phyloP scores from a whole-genome alignment of 2,797 vertebrate genomes.

The Chelmon rostratus region DNA sequence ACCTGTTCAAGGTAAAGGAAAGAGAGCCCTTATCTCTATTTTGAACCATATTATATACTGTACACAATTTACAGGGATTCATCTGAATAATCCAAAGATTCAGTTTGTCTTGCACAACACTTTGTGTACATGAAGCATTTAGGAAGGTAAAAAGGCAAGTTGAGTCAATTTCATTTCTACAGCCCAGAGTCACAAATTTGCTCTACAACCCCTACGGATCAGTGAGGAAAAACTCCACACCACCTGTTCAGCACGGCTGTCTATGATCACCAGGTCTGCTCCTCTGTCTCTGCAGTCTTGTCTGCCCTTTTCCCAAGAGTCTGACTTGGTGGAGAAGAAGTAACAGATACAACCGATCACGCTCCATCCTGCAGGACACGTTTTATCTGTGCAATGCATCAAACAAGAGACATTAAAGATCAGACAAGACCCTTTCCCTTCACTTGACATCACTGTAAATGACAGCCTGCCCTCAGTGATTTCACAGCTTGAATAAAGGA shows the following conservation, averaged over 20 bases:
- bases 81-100: not conserved
- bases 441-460: not conserved
- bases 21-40: not conserved
- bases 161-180: too few relatives aligned
- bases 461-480: too few relatives aligned
- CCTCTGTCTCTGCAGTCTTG: slow-evolving; percentile 30
- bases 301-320: slow-evolving; percentile 10
- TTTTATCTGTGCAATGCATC: not conserved
- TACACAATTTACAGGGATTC: not conserved
- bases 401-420: not conserved
- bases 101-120: too few relatives aligned
- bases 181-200: too few relatives aligned
- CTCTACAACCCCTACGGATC: too few relatives aligned
- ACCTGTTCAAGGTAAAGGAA: not conserved
- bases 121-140: too few relatives aligned
- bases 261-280: slow-evolving; percentile 47
- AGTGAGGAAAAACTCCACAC: not conserved
- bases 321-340: not conserved
- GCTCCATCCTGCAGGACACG: slow-evolving; percentile 25
- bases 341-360: slow-evolving; percentile 20
- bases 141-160: too few relatives aligned
- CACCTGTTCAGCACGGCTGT: slow-evolving; percentile 31
- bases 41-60: not conserved
- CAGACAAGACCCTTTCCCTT: not conserved
- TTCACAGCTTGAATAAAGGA: too few relatives aligned